Evolutionary conservation across 2,113 vertebrate species (phyloP).

Genomic region (Ciconia maguari): DNA sequence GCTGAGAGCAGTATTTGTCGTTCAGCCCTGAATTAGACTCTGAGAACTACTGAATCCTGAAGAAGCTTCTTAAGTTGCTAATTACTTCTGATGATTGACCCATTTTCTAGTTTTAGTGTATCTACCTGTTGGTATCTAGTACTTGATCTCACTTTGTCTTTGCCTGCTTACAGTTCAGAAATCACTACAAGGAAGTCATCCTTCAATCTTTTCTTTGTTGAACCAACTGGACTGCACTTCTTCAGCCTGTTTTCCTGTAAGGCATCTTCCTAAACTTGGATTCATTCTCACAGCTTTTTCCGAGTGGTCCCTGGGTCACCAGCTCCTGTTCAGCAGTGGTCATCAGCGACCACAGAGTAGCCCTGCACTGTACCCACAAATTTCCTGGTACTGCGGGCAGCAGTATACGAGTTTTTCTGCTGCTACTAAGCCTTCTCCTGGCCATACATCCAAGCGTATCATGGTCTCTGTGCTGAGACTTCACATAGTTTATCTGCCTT

Average conservation of each 20-base stretch:
- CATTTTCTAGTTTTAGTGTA: neutral
- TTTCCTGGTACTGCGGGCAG: neutral
- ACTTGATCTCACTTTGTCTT: neutral
- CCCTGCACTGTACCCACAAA: no score
- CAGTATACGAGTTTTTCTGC: rapidly evolving
- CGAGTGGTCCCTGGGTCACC: neutral
- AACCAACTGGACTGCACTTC: neutral
- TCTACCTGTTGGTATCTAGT: neutral
- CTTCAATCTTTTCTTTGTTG: neutral
- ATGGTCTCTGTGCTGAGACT: neutral
- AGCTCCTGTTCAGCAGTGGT: neutral
- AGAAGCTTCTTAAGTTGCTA: neutral
- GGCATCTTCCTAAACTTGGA: neutral
- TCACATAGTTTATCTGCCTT: neutral
- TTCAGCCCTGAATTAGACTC: neutral
- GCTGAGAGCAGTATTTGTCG: neutral
- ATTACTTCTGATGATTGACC: neutral
- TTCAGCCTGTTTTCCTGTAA: neutral
- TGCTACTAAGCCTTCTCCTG: neutral
- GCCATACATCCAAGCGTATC: neutral
- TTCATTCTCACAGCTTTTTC: neutral
- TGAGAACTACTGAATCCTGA: neutral
- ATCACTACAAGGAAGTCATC: neutral
- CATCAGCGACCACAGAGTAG: rapidly evolving
- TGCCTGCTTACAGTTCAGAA: neutral